These are phyloP conservation scores for Galagoides demidoff DNA, from an alignment of 2,797 vertebrate genomes.

Conservation along the genomic window DNA sequence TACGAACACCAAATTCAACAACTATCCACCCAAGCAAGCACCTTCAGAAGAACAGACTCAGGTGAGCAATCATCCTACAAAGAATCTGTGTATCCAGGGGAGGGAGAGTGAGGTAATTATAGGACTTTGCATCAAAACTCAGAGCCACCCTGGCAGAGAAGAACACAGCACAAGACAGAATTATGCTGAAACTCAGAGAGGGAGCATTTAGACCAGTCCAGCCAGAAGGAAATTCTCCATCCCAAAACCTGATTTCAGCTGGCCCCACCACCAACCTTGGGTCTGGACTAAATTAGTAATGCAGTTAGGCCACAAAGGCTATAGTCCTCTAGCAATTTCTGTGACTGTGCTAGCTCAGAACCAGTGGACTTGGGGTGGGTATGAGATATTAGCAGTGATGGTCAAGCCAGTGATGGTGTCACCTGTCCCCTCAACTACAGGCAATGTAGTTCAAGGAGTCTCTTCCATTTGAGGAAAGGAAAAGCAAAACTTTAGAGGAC, in stretches of 20 bases:
- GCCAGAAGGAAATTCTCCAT: not conserved
- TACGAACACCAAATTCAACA: not conserved
- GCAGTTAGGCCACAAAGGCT: not conserved
- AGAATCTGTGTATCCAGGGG: not conserved
- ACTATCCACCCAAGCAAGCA: not conserved
- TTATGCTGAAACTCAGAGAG: not conserved
- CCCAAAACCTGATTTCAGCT: not conserved
- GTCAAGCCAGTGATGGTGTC: not conserved
- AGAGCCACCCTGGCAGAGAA: not conserved
- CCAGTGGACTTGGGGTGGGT: not conserved
- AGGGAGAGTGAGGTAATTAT: not conserved
- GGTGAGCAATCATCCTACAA: not conserved
- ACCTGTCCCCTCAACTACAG: too few species aligned
- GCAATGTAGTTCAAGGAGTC: too few species aligned
- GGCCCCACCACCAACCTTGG: not conserved
- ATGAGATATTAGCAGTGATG: too few species aligned
- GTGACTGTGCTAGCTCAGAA: not conserved
- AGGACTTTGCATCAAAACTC: not conserved
- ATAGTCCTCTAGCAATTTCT: not conserved
- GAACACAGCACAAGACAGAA: not conserved
- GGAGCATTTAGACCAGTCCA: not conserved
- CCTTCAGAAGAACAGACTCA: not conserved
- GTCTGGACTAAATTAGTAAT: not conserved
- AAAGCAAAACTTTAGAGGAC: too few species aligned
- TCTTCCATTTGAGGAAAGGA: too few species aligned